Evolutionary conservation across 2,113 vertebrate genomes (phyloP), one percentile per base, ranked within the genome.

Genomic region (Hepsetus odoe): DNA sequence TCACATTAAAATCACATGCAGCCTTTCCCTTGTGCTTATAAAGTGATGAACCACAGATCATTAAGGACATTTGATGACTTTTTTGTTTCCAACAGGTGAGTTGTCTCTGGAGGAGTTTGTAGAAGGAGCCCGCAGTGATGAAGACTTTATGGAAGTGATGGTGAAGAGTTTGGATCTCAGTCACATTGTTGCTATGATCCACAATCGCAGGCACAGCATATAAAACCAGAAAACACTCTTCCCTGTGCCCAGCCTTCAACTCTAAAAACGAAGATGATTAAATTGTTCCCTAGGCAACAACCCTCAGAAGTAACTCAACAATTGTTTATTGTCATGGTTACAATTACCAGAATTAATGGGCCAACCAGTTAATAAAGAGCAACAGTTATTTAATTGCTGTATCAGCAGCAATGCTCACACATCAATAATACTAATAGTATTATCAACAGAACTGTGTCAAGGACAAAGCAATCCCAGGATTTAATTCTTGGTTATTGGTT

Each of bases 121-220:
- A 78, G 94, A 93, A 13, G 95, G 95, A 0, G 95, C 95, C 13
- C 93, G 92, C 35, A 93, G 86, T 20, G 95, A 97, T 0, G 88
- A 92, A 0, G 95, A 95, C 28, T 97, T 97, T 89, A 96, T 94
- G 95, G 94, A 95, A 49, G 94, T 97, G 83, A 95, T 96, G 95
- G 94, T 96, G 88, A 96, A 96, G 72, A 96, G 94, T 75, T 82
- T 96, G 87, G 95, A 97, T 85, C 91, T 97, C 46, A 86, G 90
- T 14, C 95, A 97, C 89, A 97, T 97, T 1, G 90, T 96, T 83
- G 89, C 95, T 64, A 95, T 96, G 94, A 96, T 96, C 85, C 93
- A 96, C 90, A 95, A 87, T 79, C 91, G 95, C 73, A 91, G 95
- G 73, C 92, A 87, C 72, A 96, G 95, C 0, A 69, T 95, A 22